Evolutionary conservation across 2,888 invertebrate genomes (phyloP), one percentile per base, ranked within the genome.

Genomic region (Drosophila buzzatii): DNA sequence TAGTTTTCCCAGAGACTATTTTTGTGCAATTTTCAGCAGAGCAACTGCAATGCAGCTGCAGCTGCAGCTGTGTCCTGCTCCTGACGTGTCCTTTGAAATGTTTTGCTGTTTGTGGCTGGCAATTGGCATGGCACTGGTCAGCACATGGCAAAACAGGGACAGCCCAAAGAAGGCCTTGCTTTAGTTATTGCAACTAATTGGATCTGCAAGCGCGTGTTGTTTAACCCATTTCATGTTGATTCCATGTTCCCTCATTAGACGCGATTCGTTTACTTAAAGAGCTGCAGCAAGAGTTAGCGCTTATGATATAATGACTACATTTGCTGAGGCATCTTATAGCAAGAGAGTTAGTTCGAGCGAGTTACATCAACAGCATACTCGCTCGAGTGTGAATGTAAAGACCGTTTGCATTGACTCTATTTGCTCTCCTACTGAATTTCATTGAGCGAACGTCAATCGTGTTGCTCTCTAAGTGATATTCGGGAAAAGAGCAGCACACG

Each of bases 101-200:
- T 87, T 85, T 85, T 83, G 76, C 85, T 64, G 70, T 88, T 82
- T 87, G 88, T 53, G 88, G 82, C 85, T 68, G 52, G 56, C 73
- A 85, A 76, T 64, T 78, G 74, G 75, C 81, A 63, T 71, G 61
- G 52, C 73, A 77, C 84, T 67, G 70, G 78, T 67, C 79, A 49
- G 65, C 79, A 66, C 79, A 73, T 62, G 60, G 53, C 69, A 41
- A 39, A 44, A 69, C 47, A 47, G 12, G 45, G 1, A 16, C 27
- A 27, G 37, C 23, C 44, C 9, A 33, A n/a, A 31, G 33, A 47
- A 41, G 47, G 20, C 63, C 58, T 71, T 70, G 51, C 47, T 39
- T 47, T 51, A 68, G 56, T 56, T 63, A 78, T 72, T 68, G 67
- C 62, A 66, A 72, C 78, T 78, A 78, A 78, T 78, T 78, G 78